Conservation (phyloP, 1,140 invertebrate genomes). For the Drosophila pectinifera region DNA sequence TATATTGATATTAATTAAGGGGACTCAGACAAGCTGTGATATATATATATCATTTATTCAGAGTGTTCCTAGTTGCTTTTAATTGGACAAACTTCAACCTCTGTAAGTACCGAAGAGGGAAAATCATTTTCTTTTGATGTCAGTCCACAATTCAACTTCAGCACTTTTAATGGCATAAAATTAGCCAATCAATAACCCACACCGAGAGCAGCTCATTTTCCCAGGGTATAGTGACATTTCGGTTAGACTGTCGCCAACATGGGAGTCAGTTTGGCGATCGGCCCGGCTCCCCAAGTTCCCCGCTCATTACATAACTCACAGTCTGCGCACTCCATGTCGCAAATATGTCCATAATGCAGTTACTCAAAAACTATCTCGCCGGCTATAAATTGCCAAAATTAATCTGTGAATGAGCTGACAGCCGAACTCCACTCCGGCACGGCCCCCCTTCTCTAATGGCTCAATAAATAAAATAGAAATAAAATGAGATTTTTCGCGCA, state of each 20-base stretch:
- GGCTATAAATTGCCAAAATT: constrained; percentile 78
- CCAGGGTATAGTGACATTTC: constrained; percentile 47
- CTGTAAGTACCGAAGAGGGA: background rate
- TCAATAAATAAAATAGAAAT: constrained; percentile 75
- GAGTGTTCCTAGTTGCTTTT: background rate
- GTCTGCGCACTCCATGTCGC: constrained; percentile 47
- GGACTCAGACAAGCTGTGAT: background rate
- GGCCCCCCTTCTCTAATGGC: constrained; percentile 59
- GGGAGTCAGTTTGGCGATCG: constrained; percentile 16
- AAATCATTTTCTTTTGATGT: background rate
- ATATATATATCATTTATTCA: too few species aligned
- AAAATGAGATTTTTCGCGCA: constrained; percentile 66
- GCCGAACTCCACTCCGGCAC: constrained; percentile 27
- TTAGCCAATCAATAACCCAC: constrained; percentile 38
- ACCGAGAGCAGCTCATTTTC: constrained; percentile 28
- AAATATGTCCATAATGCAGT: constrained; percentile 63
- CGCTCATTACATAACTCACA: constrained; percentile 66
- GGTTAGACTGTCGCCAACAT: constrained; percentile 15
- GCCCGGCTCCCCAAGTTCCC: constrained; percentile 2
- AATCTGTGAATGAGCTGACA: constrained; percentile 80
- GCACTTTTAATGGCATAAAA: constrained; percentile 17
- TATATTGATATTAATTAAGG: background rate
- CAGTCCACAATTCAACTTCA: constrained; percentile 6
- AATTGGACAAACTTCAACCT: background rate
- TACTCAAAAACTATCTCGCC: constrained; percentile 74